Conservation (phyloP, 2,797 vertebrate species). For the Sebastes itinus region DNA sequence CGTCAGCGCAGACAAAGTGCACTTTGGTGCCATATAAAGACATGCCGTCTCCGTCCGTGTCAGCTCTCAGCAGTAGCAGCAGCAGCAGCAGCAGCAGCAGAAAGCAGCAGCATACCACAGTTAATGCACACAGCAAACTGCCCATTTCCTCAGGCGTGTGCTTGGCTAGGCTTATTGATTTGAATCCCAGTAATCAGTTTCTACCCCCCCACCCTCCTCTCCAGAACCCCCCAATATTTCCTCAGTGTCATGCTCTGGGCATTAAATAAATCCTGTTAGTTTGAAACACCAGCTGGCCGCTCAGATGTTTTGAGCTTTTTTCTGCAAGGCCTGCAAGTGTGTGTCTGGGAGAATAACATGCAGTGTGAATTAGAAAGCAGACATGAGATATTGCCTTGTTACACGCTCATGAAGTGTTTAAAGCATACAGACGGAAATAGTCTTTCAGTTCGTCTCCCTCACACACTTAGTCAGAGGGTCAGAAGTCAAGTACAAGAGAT, state of each 20-base stretch:
- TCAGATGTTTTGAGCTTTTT: constrained; percentile 47
- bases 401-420: constrained; percentile 1
- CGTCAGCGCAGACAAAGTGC: constrained; percentile 77
- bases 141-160: constrained; percentile 70
- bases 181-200: constrained; percentile 74
- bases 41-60: constrained; percentile 54
- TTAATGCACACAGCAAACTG: constrained; percentile 70
- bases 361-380: not conserved
- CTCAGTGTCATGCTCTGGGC: constrained; percentile 74
- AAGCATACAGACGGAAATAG: not conserved
- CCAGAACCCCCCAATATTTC: constrained; percentile 60
- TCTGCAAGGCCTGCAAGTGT: constrained; percentile 12
- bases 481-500: constrained; percentile 49
- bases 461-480: constrained; percentile 4
- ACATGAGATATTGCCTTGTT: not conserved
- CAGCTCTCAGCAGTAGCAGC: constrained; percentile 52
- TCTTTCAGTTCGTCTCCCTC: not conserved
- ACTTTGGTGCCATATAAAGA: constrained; percentile 80
- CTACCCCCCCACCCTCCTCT: constrained; percentile 8
- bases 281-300: constrained; percentile 58
- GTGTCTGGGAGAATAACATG: constrained; percentile 1
- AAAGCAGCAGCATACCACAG: constrained; percentile 73
- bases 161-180: constrained; percentile 79
- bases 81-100: constrained; percentile 42
- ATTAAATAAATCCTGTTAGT: constrained; percentile 80